These are phyloP conservation scores for Tanypteryx hageni DNA, from an alignment of 2,888 invertebrate genomes.

Conservation along the genomic window DNA sequence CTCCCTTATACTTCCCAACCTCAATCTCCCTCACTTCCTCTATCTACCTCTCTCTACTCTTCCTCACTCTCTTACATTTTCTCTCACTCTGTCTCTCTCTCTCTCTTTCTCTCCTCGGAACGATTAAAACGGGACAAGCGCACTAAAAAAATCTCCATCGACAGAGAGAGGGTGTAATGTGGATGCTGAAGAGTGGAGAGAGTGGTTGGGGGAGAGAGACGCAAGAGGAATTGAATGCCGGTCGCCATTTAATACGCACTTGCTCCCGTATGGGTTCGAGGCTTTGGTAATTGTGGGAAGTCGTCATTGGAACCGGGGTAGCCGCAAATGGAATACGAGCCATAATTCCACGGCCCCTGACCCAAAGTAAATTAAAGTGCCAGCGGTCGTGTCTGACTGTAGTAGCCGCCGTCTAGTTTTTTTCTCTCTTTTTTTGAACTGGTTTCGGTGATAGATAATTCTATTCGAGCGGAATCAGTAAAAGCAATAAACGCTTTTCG, in stretches of 20 bases:
- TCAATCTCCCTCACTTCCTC: background rate
- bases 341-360: conserved; percentile 38
- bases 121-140: background rate
- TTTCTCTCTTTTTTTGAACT: background rate
- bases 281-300: conserved; percentile 44
- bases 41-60: background rate
- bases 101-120: background rate
- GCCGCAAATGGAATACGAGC: conserved; percentile 51
- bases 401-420: background rate
- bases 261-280: background rate
- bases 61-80: background rate
- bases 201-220: too few relatives aligned
- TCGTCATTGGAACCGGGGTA: conserved; percentile 5
- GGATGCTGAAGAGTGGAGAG: background rate
- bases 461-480: background rate
- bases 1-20: conserved; percentile 1
- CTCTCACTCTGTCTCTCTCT: too few relatives aligned
- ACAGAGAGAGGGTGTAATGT: background rate
- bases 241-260: conserved; percentile 42
- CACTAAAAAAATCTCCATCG: too few relatives aligned
- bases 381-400: background rate
- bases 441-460: conserved; percentile 4
- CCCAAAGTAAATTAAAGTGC: conserved; percentile 46
- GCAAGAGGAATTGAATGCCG: conserved; percentile 18
- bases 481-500: background rate